Conservation (phyloP, 1,140 invertebrate genomes). For the Diorhabda elongata region DNA sequence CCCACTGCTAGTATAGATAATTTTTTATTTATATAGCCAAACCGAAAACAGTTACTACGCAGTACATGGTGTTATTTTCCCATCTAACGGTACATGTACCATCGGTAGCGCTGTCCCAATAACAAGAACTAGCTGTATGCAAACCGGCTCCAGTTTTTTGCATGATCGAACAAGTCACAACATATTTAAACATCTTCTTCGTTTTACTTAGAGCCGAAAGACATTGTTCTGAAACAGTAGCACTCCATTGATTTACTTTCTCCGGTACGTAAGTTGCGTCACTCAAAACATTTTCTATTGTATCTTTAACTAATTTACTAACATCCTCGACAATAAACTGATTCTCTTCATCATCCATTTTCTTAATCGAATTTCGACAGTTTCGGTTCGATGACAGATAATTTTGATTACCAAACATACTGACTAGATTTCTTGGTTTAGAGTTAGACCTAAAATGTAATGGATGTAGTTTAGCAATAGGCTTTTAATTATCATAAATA, state of each 20-base stretch:
- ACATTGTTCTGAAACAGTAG: slow-evolving; percentile 89
- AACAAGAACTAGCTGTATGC: slow-evolving; percentile 96
- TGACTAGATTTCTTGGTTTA: slow-evolving; percentile 5
- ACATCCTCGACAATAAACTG: slow-evolving; percentile 64
- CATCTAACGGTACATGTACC: slow-evolving; percentile 95
- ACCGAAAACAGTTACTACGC: slow-evolving; percentile 63
- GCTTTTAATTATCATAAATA: background rate
- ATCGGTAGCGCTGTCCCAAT: slow-evolving; percentile 95
- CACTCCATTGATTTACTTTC: slow-evolving; percentile 97
- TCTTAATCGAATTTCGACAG: slow-evolving; percentile 25
- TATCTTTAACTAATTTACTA: slow-evolving; percentile 95
- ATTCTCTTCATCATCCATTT: slow-evolving; percentile 40
- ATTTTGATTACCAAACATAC: slow-evolving; percentile 23
- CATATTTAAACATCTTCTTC: slow-evolving; percentile 88
- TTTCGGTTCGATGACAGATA: slow-evolving; percentile 22
- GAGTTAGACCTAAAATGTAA: background rate
- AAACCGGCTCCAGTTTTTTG: slow-evolving; percentile 96
- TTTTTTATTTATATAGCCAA: slow-evolving; percentile 38
- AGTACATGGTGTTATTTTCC: slow-evolving; percentile 99
- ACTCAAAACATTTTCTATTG: slow-evolving; percentile 90
- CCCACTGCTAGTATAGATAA: too few relatives aligned
- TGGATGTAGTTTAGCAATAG: slow-evolving; percentile 1
- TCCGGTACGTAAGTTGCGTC: slow-evolving; percentile 91
- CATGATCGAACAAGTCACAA: slow-evolving; percentile 94
- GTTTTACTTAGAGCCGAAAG: slow-evolving; percentile 86